phyloP scores from a whole-genome alignment of 2,888 invertebrate species.

The Camponotus fellah region DNA sequence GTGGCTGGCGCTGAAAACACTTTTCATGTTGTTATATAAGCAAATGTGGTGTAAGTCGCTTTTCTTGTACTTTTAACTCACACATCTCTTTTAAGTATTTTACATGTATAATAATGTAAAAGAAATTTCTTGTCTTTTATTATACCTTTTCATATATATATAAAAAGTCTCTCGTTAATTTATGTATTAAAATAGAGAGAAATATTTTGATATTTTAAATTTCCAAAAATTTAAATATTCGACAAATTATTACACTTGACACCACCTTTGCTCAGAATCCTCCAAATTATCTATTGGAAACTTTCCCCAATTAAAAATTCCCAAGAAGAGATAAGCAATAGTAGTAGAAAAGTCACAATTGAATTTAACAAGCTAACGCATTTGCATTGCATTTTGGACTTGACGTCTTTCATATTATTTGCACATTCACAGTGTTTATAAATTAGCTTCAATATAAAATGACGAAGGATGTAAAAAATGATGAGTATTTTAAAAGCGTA shows the following conservation, averaged over 20 bases:
- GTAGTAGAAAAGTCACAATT: not conserved
- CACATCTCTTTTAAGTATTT: not conserved
- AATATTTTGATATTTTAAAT: not conserved
- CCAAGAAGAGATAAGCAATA: not conserved
- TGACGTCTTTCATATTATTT: not conserved
- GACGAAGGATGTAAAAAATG: not conserved
- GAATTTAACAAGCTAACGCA: conserved; percentile 4
- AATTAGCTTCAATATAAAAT: conserved; percentile 5
- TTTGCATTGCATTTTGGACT: not conserved
- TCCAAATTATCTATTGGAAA: not conserved
- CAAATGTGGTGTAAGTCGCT: not conserved
- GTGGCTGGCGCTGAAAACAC: not conserved
- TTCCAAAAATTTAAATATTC: not conserved
- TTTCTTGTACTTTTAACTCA: not conserved
- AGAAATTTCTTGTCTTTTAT: not conserved
- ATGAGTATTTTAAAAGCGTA: not conserved
- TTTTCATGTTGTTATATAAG: not conserved
- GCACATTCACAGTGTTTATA: not conserved
- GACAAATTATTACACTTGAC: not conserved
- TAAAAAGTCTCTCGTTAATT: not conserved
- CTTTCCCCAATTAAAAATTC: not conserved
- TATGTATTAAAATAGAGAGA: not conserved
- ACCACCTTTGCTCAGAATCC: not conserved
- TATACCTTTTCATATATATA: not conserved
- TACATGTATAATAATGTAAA: not conserved